Evolutionary conservation across 2,113 vertebrate species (phyloP).

Genomic region (Chaetorhynchus papuensis): DNA sequence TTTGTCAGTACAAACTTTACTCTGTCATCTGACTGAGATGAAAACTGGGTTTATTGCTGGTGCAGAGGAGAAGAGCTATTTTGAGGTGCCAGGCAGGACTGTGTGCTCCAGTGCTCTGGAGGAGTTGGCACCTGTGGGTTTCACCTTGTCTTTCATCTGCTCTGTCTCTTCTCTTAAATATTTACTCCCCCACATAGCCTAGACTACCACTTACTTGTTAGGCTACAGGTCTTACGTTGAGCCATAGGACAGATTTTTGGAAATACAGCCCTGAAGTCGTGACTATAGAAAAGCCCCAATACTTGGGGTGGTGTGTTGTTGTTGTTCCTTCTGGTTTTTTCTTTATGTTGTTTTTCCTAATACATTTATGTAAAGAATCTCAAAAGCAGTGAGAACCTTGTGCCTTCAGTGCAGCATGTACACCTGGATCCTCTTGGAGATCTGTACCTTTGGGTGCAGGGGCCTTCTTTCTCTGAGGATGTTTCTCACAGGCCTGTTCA

Average conservation of each 20-base stretch:
- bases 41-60: background rate
- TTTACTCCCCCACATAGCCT: background rate
- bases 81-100: background rate
- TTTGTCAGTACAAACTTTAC: background rate
- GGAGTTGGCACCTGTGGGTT: background rate
- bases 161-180: background rate
- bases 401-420: background rate
- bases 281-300: background rate
- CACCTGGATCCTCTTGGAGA: background rate
- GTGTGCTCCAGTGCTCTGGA: background rate
- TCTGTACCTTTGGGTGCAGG: background rate
- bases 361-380: background rate
- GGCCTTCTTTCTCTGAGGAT: background rate
- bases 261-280: background rate
- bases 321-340: too few species aligned
- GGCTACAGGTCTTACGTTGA: background rate
- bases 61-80: background rate
- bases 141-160: background rate
- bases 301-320: background rate
- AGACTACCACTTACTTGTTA: background rate
- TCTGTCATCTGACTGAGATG: background rate
- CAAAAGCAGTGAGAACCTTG: rapidly evolving
- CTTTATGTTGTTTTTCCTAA: background rate
- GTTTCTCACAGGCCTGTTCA: background rate
- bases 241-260: background rate